phyloP scores from a whole-genome alignment of 2,113 vertebrate species.

The Periophthalmus modestus region DNA sequence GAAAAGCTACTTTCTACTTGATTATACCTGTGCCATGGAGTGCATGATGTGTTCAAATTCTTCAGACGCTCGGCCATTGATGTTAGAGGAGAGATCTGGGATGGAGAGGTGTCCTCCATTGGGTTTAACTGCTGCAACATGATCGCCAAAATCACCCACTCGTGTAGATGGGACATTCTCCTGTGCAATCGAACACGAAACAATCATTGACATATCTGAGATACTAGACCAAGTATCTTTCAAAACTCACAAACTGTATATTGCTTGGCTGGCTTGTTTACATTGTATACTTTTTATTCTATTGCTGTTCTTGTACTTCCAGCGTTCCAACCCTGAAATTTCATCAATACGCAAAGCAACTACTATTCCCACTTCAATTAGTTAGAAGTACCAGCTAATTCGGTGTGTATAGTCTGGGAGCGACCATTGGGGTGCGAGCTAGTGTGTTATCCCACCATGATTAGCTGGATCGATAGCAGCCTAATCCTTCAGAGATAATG shows the following conservation, averaged over 20 bases:
- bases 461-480: conserved; percentile 64
- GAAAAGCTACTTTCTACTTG: not conserved
- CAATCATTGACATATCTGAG: too few relatives aligned
- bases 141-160: conserved; percentile 69
- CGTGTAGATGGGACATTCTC: conserved; percentile 36
- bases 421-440: conserved; percentile 41
- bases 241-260: not conserved
- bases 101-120: conserved; percentile 77
- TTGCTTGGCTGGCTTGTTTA: not conserved
- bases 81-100: conserved; percentile 69
- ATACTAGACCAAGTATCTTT: not conserved
- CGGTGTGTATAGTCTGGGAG: conserved; percentile 41
- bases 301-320: too few relatives aligned
- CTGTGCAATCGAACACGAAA: conserved; percentile 32
- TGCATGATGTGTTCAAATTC: conserved; percentile 86
- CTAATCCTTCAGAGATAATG: conserved; percentile 72
- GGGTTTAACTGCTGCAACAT: conserved; percentile 73
- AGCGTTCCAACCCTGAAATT: not conserved
- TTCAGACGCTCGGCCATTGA: conserved; percentile 80
- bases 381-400: conserved; percentile 16
- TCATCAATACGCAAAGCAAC: conserved; percentile 3
- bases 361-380: conserved; percentile 1
- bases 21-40: conserved; percentile 89
- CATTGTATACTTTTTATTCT: too few relatives aligned
- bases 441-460: conserved; percentile 63